Conservation (phyloP, 2,888 invertebrate genomes). For the Euzophera pinguis region DNA sequence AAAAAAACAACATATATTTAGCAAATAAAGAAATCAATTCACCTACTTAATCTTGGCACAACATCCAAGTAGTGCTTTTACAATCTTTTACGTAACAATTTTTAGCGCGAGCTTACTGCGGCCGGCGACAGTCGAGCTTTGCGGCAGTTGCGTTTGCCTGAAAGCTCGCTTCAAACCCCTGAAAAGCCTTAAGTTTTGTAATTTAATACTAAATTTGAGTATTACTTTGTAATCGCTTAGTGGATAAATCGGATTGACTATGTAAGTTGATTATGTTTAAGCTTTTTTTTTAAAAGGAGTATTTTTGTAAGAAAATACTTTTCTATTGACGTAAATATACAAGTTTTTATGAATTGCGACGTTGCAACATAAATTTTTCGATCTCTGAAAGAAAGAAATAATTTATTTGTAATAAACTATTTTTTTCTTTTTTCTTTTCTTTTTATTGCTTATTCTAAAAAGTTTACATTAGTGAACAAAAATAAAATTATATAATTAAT, state of each 20-base stretch:
- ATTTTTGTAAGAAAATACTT: no score
- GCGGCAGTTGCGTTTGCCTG: constrained; percentile 54
- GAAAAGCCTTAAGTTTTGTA: constrained; percentile 14
- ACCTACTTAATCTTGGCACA: constrained; percentile 24
- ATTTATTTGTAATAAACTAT: no score
- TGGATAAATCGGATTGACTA: not conserved
- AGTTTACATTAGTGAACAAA: no score
- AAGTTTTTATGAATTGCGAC: not conserved
- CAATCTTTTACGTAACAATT: constrained; percentile 35
- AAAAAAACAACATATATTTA: not conserved
- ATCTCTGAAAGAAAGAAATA: no score
- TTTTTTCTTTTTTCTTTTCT: no score
- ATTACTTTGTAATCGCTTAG: not conserved
- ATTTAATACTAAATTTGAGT: not conserved
- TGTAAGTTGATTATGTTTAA: constrained; percentile 18
- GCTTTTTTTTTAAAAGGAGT: not conserved
- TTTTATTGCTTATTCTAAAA: no score
- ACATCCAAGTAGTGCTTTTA: constrained; percentile 28
- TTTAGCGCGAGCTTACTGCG: constrained; percentile 64
- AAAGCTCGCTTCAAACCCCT: constrained; percentile 28
- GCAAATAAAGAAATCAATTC: not conserved
- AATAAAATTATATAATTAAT: no score
- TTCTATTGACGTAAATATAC: not conserved
- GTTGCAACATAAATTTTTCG: no score
- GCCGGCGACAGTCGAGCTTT: constrained; percentile 61